Percentiles rank a stretch among this genome's conserved stretches.
Conservation (phyloP, 2,888 invertebrate genomes). For the Drosophila mettleri region DNA sequence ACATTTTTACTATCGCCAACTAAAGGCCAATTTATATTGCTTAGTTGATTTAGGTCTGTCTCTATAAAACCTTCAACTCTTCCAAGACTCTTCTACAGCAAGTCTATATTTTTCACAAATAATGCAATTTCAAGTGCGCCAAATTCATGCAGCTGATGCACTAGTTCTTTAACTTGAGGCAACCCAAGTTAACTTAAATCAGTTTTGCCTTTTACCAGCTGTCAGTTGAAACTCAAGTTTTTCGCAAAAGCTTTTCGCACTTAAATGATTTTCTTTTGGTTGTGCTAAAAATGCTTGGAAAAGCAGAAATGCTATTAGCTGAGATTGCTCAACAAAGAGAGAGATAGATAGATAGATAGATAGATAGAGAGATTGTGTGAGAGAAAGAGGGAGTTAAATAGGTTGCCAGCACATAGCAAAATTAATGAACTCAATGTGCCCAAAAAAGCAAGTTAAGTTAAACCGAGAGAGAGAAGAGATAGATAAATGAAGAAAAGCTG, state of each 20-base stretch:
- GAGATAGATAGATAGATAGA: background rate
- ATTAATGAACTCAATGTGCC: slow-evolving; percentile 48
- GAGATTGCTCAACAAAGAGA: background rate
- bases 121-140: background rate
- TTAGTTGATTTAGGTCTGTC: background rate
- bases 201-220: slow-evolving; percentile 18
- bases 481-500: slow-evolving; percentile 29
- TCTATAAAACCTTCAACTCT: background rate
- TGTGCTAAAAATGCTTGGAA: slow-evolving; percentile 13
- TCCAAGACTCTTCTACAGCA: no score
- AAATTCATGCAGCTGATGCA: slow-evolving; percentile 6
- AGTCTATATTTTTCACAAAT: background rate
- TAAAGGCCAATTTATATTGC: background rate
- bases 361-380: no score
- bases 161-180: slow-evolving; percentile 10
- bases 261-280: slow-evolving; percentile 45
- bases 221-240: slow-evolving; percentile 16
- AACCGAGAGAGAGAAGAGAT: background rate
- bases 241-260: slow-evolving; percentile 16
- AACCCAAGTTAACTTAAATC: slow-evolving; percentile 44
- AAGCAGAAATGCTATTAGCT: slow-evolving; percentile 32
- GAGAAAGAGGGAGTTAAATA: background rate
- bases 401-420: slow-evolving; percentile 24
- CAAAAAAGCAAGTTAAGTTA: background rate
- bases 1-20: no score